Percentiles rank a stretch among this genome's conserved stretches.
These are phyloP conservation scores for Calyptommatus sinebrachiatus DNA, from an alignment of 2,113 vertebrate genomes.

Conservation along the genomic window DNA sequence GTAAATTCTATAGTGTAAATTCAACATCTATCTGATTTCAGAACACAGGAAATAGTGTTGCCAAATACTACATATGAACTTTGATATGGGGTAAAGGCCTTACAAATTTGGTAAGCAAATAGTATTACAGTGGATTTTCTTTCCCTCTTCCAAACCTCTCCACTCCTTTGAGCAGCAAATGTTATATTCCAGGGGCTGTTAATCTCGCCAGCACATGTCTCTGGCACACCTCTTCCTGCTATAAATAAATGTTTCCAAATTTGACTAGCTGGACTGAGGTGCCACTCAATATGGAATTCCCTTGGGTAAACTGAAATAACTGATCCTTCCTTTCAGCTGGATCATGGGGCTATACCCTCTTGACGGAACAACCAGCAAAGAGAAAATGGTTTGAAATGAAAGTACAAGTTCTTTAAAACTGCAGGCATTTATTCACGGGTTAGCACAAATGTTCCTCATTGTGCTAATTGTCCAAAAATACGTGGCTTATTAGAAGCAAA, in stretches of 20 bases:
- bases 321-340: not conserved
- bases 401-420: not conserved
- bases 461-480: not conserved
- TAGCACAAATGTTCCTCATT: not conserved
- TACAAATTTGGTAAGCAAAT: accelerated
- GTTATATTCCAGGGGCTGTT: slow-evolving; percentile 42
- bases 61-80: not conserved
- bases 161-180: slow-evolving; percentile 55
- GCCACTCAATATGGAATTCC: slow-evolving; percentile 48
- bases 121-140: not conserved
- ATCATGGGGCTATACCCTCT: not conserved
- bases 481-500: not conserved
- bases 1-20: not conserved
- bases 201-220: slow-evolving; percentile 69
- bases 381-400: not conserved
- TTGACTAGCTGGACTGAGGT: slow-evolving; percentile 52
- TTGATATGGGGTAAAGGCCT: not conserved
- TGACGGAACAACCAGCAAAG: not conserved
- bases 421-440: not conserved
- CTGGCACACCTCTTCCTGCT: slow-evolving; percentile 68
- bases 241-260: slow-evolving; percentile 75
- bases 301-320: slow-evolving; percentile 49
- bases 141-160: slow-evolving; percentile 36
- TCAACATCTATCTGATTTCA: not conserved
- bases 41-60: not conserved